phyloP scores from a whole-genome alignment of 2,888 invertebrate genomes.

The Elgonia sp. region DNA sequence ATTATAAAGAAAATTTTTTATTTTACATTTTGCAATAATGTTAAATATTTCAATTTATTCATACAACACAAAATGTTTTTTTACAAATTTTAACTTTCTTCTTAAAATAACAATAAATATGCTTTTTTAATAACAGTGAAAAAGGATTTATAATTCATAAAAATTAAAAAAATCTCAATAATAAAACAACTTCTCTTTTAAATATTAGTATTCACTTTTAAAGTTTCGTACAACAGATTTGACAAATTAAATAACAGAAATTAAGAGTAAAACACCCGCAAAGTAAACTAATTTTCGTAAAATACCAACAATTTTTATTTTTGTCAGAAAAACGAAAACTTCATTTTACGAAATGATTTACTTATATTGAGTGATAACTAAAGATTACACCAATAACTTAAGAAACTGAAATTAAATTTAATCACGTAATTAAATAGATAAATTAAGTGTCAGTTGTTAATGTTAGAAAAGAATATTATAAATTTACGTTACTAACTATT shows the following conservation, averaged over 20 bases:
- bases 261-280: neutral
- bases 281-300: slow-evolving; percentile 5
- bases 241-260: neutral
- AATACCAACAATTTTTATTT: neutral
- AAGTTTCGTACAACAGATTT: neutral
- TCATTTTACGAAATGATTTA: slow-evolving; percentile 10
- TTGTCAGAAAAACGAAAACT: neutral
- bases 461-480: slow-evolving; percentile 12
- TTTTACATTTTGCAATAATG: too few species aligned
- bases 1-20: neutral
- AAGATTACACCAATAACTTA: neutral
- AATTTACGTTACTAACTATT: slow-evolving; percentile 6
- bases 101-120: too few species aligned
- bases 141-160: too few species aligned
- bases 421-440: neutral
- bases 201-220: neutral
- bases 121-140: too few species aligned
- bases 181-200: neutral
- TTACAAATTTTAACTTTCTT: too few species aligned
- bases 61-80: too few species aligned
- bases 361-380: neutral
- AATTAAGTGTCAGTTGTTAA: slow-evolving; percentile 27
- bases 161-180: neutral
- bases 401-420: neutral
- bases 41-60: too few species aligned